These are phyloP conservation scores for Axinella damicornis DNA, from an alignment of 37 sponge, comb jelly and placozoan species.

Conservation along the genomic window DNA sequence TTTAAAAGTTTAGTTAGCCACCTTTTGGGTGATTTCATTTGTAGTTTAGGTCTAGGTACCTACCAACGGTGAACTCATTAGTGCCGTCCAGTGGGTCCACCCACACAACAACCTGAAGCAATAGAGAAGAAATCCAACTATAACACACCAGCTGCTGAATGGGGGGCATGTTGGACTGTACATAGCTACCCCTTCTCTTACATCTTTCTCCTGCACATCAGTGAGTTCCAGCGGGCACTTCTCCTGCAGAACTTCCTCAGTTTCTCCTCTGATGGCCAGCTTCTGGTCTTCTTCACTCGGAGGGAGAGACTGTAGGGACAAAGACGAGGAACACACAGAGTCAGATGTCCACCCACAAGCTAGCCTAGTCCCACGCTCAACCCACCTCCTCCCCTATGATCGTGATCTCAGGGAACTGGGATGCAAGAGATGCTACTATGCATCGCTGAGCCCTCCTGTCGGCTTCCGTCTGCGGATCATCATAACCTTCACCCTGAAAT, in stretches of 20 bases:
- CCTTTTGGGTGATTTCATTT: no score
- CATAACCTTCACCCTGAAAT: constrained; percentile 79
- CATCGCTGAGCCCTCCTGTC: constrained; percentile 89
- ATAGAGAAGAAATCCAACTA: background rate
- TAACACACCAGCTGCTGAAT: no score
- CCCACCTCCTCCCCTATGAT: constrained; percentile 89
- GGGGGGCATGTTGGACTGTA: no score
- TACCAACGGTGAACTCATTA: constrained; percentile 93
- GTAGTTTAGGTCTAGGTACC: no score
- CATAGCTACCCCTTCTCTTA: no score
- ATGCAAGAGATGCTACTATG: constrained; percentile 75
- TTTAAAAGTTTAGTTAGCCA: no score
- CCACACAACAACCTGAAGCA: constrained; percentile 84
- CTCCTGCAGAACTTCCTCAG: constrained; percentile 71
- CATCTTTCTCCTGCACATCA: constrained; percentile 59
- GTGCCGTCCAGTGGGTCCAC: constrained; percentile 99
- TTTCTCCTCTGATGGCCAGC: constrained; percentile 12
- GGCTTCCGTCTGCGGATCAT: constrained; percentile 97
- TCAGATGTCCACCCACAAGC: background rate
- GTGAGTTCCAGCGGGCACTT: constrained; percentile 68
- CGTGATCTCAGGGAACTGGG: constrained; percentile 74
- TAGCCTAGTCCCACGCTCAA: background rate
- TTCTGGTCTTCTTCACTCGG: constrained; percentile 52
- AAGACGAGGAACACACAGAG: no score
- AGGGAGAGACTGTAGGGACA: constrained; percentile 20